Percentiles rank a stretch among this genome's conserved stretches.
Conservation (phyloP, 37 sponge, comb jelly and placozoan species). For the Diacarnus erythraeanus region DNA sequence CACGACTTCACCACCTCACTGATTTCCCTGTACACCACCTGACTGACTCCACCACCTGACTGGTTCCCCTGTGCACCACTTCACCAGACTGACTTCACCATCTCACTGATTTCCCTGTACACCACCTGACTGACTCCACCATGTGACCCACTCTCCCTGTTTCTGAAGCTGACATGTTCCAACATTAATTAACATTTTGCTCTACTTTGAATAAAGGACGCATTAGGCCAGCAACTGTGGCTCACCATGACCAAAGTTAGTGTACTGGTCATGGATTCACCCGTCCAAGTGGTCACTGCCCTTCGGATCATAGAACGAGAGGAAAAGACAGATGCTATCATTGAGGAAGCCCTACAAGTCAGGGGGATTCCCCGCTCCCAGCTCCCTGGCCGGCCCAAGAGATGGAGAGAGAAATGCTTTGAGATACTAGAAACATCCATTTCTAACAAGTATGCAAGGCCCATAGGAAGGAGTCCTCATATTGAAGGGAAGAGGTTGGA, state of each 20-base stretch:
- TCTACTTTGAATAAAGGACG: not conserved
- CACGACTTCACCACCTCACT: too few relatives aligned
- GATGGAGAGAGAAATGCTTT: constrained; percentile 74
- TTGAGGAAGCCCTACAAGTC: constrained; percentile 39
- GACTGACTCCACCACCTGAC: too few relatives aligned
- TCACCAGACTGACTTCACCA: too few relatives aligned
- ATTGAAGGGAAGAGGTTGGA: too few relatives aligned
- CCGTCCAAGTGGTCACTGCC: constrained; percentile 78
- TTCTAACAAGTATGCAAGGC: constrained; percentile 59
- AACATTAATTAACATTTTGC: not conserved
- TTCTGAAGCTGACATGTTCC: not conserved
- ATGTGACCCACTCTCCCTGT: not conserved
- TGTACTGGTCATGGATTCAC: constrained; percentile 29
- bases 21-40: too few relatives aligned
- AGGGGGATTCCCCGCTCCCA: constrained; percentile 34
- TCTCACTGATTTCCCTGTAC: not conserved
- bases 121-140: not conserved
- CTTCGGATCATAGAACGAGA: constrained; percentile 89
- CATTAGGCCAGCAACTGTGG: constrained; percentile 76
- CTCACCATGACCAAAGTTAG: constrained; percentile 25
- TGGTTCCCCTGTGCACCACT: too few relatives aligned
- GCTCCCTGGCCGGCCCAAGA: constrained; percentile 79
- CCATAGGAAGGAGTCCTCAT: too few relatives aligned
- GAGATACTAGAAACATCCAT: constrained; percentile 71
- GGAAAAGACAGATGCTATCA: constrained; percentile 52